Evolutionary conservation across 2,797 vertebrate species (phyloP).

Genomic region (Acropternis orthonyx): DNA sequence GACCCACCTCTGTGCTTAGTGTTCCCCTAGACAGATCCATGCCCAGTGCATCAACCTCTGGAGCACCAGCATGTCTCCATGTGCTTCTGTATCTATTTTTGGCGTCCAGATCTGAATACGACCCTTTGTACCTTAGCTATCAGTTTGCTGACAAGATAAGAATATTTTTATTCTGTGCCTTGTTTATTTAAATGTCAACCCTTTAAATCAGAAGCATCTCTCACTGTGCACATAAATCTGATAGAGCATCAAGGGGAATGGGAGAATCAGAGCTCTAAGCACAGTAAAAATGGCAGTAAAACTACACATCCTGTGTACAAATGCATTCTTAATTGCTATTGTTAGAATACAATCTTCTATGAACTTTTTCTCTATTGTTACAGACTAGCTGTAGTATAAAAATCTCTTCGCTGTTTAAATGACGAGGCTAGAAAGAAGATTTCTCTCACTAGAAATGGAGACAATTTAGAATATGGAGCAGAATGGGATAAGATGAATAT

Average conservation of each 20-base stretch:
- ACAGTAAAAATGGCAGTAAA: constrained; percentile 12
- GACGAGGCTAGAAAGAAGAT: neutral
- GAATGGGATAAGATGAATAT: constrained; percentile 3
- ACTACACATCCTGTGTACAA: neutral
- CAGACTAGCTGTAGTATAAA: neutral
- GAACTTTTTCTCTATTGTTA: neutral
- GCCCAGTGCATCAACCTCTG: neutral
- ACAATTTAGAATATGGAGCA: neutral
- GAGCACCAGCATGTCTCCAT: neutral
- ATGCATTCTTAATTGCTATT: constrained; percentile 1
- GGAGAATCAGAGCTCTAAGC: neutral
- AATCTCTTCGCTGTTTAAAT: neutral
- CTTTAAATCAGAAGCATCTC: constrained; percentile 22
- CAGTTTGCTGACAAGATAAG: neutral
- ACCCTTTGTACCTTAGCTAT: neutral
- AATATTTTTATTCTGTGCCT: neutral
- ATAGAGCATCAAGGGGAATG: neutral
- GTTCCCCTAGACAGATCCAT: neutral
- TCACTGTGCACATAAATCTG: neutral
- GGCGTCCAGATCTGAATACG: neutral
- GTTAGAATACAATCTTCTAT: neutral
- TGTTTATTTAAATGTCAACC: constrained; percentile 25
- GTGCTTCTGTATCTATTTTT: neutral
- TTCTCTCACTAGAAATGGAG: neutral
- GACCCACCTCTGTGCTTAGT: neutral